Conservation (phyloP, 2,113 vertebrate genomes). For the Neodontobutis hainanensis region DNA sequence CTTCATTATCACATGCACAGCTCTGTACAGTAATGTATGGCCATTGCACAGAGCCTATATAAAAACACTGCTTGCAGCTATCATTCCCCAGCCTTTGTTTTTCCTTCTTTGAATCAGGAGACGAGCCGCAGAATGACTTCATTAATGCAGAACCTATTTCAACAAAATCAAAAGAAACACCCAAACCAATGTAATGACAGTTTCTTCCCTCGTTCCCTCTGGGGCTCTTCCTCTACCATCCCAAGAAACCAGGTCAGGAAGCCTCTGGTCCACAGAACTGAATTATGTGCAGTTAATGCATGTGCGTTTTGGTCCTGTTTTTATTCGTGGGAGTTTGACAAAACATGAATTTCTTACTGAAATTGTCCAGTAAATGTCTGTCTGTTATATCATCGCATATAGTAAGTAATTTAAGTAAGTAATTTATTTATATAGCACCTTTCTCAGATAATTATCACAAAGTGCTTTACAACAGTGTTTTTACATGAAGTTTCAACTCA, state of each 20-base stretch:
- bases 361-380: background rate
- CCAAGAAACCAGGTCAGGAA: slow-evolving; percentile 52
- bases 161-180: slow-evolving; percentile 68
- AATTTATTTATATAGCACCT: no score
- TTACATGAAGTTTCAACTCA: no score
- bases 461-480: no score
- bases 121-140: slow-evolving; percentile 58
- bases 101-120: slow-evolving; percentile 52
- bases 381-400: no score
- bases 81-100: slow-evolving; percentile 64
- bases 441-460: no score
- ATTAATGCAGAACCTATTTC: slow-evolving; percentile 74
- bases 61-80: slow-evolving; percentile 52
- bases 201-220: slow-evolving; percentile 47
- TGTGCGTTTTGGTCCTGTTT: slow-evolving; percentile 8
- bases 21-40: slow-evolving; percentile 39
- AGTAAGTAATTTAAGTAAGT: no score
- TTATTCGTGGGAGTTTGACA: slow-evolving; percentile 9
- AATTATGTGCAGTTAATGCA: slow-evolving; percentile 17
- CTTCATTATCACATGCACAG: slow-evolving; percentile 1
- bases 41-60: slow-evolving; percentile 27
- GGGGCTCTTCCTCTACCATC: slow-evolving; percentile 54
- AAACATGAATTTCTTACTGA: background rate
- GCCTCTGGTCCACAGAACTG: slow-evolving; percentile 26
- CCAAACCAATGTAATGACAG: slow-evolving; percentile 49